phyloP scores from a whole-genome alignment of 64 coral and sea anemone species.

The Pocillopora verrucosa region DNA sequence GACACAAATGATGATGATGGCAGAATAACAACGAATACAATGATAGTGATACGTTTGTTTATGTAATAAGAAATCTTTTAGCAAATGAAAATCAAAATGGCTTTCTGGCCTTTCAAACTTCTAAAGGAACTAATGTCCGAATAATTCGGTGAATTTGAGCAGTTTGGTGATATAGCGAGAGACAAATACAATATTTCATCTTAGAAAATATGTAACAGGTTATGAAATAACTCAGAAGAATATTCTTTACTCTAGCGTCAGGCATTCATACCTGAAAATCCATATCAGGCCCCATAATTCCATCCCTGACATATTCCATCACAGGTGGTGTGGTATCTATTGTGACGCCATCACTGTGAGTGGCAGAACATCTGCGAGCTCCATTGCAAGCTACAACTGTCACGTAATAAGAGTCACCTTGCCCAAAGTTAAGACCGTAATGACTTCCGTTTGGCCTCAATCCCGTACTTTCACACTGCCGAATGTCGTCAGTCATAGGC shows the following conservation, averaged over 20 bases:
- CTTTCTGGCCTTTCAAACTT: too few relatives aligned
- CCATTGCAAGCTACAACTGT: conserved; percentile 90
- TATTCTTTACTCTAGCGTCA: background rate
- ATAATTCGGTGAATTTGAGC: too few relatives aligned
- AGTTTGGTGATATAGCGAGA: too few relatives aligned
- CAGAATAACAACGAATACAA: too few relatives aligned
- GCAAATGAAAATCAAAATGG: too few relatives aligned
- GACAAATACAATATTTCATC: too few relatives aligned
- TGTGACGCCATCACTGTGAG: conserved; percentile 71
- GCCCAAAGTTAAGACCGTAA: conserved; percentile 57
- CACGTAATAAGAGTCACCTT: conserved; percentile 72
- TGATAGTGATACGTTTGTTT: too few relatives aligned
- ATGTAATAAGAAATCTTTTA: too few relatives aligned
- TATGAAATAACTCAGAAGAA: background rate
- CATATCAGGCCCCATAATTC: conserved; percentile 94
- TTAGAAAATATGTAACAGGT: too few relatives aligned
- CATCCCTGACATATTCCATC: conserved; percentile 95
- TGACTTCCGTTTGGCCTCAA: conserved; percentile 74
- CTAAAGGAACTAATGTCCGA: too few relatives aligned
- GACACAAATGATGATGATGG: too few relatives aligned
- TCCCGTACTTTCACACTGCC: conserved; percentile 73
- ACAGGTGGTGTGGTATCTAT: conserved; percentile 88
- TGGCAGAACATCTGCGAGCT: conserved; percentile 90
- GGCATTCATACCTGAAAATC: conserved; percentile 74
- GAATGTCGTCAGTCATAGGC: conserved; percentile 77